Conservation (phyloP, 2,888 invertebrate species). For the Rapana venosa region DNA sequence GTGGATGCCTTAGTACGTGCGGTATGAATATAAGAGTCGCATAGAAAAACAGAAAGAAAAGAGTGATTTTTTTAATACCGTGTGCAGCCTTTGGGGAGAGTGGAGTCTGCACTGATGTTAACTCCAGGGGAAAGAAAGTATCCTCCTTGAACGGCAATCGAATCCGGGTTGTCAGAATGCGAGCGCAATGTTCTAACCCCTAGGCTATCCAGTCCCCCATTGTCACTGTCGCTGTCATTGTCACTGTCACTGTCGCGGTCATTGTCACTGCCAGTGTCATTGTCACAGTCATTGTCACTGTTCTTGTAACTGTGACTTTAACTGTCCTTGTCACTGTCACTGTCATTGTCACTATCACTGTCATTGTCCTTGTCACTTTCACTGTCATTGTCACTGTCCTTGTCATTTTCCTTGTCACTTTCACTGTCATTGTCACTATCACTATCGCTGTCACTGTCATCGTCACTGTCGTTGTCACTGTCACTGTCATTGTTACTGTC, state of each 20-base stretch:
- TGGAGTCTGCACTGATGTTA: too few relatives aligned
- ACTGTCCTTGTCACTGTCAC: background rate
- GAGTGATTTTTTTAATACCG: too few relatives aligned
- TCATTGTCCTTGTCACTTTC: background rate
- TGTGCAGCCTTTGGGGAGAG: too few relatives aligned
- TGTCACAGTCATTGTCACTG: background rate
- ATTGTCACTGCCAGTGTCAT: background rate
- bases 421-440: background rate
- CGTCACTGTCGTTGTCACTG: conserved; percentile 2
- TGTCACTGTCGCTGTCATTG: background rate
- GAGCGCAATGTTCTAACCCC: too few relatives aligned
- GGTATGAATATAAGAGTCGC: too few relatives aligned
- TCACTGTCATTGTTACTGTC: conserved; percentile 11
- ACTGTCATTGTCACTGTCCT: background rate
- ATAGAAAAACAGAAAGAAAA: too few relatives aligned
- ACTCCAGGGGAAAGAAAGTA: too few relatives aligned
- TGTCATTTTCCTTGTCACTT: background rate
- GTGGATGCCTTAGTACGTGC: too few relatives aligned
- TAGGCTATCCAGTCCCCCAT: too few relatives aligned
- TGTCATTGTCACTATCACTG: background rate
- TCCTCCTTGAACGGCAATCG: too few relatives aligned
- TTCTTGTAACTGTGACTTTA: background rate
- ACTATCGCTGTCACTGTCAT: background rate
- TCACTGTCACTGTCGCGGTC: background rate
- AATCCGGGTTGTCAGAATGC: too few relatives aligned